Percentiles rank a stretch among this genome's conserved stretches.
These are phyloP conservation scores for Drosophila obscura DNA, from an alignment of 1,140 invertebrate genomes.

Conservation along the genomic window DNA sequence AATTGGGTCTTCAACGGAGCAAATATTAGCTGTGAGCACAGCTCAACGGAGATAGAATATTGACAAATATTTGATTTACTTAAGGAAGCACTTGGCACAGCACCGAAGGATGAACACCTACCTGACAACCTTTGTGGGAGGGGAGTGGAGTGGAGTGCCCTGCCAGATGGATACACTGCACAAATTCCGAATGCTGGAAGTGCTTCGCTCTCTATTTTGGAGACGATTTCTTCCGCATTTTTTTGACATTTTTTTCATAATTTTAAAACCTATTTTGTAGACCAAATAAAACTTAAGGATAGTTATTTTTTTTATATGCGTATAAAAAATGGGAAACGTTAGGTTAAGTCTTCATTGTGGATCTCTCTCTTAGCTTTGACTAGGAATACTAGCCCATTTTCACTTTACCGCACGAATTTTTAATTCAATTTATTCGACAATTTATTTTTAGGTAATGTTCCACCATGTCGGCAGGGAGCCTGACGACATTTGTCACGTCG, in stretches of 20 bases:
- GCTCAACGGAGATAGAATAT: constrained; percentile 22
- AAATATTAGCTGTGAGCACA: constrained; percentile 27
- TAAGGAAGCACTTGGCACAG: constrained; percentile 1
- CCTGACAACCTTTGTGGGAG: too few species aligned
- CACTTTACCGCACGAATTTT: constrained; percentile 7
- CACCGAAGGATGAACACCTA: not conserved
- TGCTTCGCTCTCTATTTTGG: too few species aligned
- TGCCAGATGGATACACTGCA: too few species aligned
- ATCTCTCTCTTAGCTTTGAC: too few species aligned
- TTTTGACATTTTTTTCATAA: too few species aligned
- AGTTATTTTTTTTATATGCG: too few species aligned
- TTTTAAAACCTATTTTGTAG: too few species aligned
- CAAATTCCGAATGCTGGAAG: not conserved
- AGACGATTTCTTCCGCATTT: too few species aligned
- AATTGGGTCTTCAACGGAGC: constrained; percentile 10
- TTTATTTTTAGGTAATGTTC: constrained; percentile 18
- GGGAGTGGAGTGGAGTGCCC: too few species aligned
- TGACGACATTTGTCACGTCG: constrained; percentile 18
- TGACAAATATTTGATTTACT: constrained; percentile 38
- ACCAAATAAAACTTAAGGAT: too few species aligned
- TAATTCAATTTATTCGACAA: constrained; percentile 49
- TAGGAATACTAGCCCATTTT: not conserved
- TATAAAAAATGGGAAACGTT: too few species aligned
- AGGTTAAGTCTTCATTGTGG: too few species aligned
- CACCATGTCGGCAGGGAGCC: constrained; percentile 11